Percentiles rank a stretch among this genome's conserved stretches.
These are phyloP conservation scores for Macheiramphus alcinus DNA, from an alignment of 2,113 vertebrate species.

Conservation along the genomic window DNA sequence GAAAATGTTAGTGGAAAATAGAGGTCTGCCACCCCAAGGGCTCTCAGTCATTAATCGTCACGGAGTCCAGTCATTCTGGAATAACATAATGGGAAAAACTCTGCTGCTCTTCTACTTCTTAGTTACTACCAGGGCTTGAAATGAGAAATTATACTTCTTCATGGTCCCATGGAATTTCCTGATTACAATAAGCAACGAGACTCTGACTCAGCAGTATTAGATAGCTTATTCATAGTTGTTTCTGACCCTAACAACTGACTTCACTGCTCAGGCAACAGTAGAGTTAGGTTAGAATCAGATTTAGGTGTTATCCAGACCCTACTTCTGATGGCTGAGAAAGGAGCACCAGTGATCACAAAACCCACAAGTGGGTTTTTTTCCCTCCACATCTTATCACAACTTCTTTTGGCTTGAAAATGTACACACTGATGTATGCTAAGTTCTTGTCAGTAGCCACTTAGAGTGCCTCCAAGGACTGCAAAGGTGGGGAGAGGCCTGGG, in stretches of 20 bases:
- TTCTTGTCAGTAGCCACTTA: not conserved
- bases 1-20: not conserved
- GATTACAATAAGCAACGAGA: not conserved
- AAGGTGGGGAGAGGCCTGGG: not conserved
- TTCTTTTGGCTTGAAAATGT: not conserved
- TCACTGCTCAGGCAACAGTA: not conserved
- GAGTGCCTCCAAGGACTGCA: not conserved
- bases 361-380: not conserved
- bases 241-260: not conserved
- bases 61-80: not conserved
- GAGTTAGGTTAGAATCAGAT: not conserved
- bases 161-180: not conserved
- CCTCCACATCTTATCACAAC: too few species aligned
- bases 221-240: not conserved
- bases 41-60: not conserved
- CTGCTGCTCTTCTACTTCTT: not conserved
- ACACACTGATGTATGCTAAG: not conserved
- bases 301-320: not conserved
- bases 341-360: not conserved
- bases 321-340: not conserved
- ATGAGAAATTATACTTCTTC: not conserved
- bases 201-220: not conserved
- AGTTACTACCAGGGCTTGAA: not conserved
- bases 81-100: not conserved
- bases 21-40: not conserved